Evolutionary conservation across 2,113 vertebrate genomes (phyloP).

Genomic region (Chrysemys picta): DNA sequence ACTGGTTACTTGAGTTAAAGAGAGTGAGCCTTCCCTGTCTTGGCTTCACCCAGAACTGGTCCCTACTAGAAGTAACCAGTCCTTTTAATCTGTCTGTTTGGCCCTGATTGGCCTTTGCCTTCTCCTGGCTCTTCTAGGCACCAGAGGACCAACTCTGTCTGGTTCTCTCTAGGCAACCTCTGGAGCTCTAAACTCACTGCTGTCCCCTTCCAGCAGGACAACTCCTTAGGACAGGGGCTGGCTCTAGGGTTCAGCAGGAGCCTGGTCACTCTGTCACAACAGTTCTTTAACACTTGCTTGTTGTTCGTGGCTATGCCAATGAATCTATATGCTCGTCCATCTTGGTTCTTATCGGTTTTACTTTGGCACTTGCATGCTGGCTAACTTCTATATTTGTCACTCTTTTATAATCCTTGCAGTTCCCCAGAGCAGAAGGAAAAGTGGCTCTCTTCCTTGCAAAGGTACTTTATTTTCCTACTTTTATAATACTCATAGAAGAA

Average conservation of each 20-base stretch:
- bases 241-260: background rate
- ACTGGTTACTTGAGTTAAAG: background rate
- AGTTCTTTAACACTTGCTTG: background rate
- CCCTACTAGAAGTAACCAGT: background rate
- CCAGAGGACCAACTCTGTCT: background rate
- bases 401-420: constrained; percentile 77
- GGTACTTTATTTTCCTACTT: constrained; percentile 78
- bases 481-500: background rate
- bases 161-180: background rate
- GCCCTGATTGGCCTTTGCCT: background rate
- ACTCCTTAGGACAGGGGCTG: background rate
- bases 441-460: constrained; percentile 91
- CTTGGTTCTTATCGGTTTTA: background rate
- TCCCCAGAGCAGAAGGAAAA: constrained; percentile 91
- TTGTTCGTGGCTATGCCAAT: background rate
- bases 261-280: background rate
- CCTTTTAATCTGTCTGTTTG: background rate
- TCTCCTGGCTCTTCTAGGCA: background rate
- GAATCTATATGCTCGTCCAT: background rate
- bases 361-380: background rate
- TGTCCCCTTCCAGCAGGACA: background rate
- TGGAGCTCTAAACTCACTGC: background rate
- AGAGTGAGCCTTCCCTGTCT: background rate
- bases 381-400: constrained; percentile 25
- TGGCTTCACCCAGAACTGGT: background rate